Base-by-base conservation (phyloP, 1,140 invertebrate species). In the Bombus difficillimus region DNA sequence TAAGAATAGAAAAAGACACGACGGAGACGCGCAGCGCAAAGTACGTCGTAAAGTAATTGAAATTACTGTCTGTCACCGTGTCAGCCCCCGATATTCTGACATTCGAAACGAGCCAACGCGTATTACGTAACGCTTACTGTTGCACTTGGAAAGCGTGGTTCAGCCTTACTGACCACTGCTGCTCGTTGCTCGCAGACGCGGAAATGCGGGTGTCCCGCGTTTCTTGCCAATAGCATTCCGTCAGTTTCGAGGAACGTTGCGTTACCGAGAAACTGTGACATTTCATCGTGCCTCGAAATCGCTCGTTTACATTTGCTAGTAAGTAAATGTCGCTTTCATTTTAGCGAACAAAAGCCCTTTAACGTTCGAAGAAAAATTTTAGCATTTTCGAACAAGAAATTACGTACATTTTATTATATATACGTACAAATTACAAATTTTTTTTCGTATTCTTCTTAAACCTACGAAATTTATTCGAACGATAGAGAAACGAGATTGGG, bases 51-150 rank as follows among this genome's bases (percentile, higher is more conserved):
- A 53, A 53, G 47, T 85, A 90, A 90, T 91, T 90, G 81, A 89
- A 85, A 87, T 90, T 90, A 85, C 84, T 74, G 62, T 81, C 84
- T 78, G 68, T 81, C 86, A 47, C 57, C 57, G 82, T 64, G 81
- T 79, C 76, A 64, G 53, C 10, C 32, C 6, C 32, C 41, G 62
- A 41, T 76, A 28, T 28, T 72, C 39, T 53, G 77, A 84, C 74
- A 87, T 32, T n/a, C 53, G 88, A 87, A 85, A 84, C 77, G 71
- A 8, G 47, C 76, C 2, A 62, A 34, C 72, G 32, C 18, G 41
- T 47, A 32, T 90, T 90, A 78, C 43, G 85, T 59, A 87, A 90
- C 32, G 57, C 25, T 47, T 18, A 28, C 47, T 22, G 47, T 73
- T 47, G 47, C 84, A 47, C 77, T 76, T 59, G 84, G 72, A 69